Evolutionary conservation across 2,113 vertebrate species (phyloP).

Genomic region (Corapipo altera): DNA sequence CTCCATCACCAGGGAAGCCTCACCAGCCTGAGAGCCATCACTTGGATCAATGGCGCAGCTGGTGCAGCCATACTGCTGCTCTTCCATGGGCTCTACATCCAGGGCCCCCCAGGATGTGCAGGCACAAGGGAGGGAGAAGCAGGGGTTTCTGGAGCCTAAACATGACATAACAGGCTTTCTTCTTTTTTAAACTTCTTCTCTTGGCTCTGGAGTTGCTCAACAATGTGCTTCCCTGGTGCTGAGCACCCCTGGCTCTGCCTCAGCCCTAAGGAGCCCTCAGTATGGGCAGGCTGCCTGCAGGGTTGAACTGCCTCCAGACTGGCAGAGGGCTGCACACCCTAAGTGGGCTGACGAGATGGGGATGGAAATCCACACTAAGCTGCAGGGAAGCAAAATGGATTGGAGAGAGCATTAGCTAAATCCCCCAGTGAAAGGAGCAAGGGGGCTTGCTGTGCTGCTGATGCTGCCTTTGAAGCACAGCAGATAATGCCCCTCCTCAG

Average conservation of each 20-base stretch:
- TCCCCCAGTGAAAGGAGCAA: slow-evolving; percentile 9
- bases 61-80: background rate
- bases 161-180: rapidly evolving
- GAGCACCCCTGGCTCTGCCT: background rate
- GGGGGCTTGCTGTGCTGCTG: background rate
- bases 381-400: slow-evolving; percentile 41
- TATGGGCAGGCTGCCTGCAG: background rate
- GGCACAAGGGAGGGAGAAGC: background rate
- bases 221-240: rapidly evolving
- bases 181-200: background rate
- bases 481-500: background rate
- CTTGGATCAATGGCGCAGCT: background rate
- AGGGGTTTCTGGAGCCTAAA: background rate
- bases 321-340: slow-evolving; percentile 12
- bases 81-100: background rate
- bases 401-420: slow-evolving; percentile 57
- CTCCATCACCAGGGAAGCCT: slow-evolving; percentile 36
- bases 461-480: background rate
- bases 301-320: background rate
- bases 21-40: slow-evolving; percentile 16
- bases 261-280: background rate
- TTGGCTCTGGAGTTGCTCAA: background rate
- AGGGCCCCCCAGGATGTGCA: background rate
- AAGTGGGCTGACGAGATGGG: background rate
- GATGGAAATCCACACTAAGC: slow-evolving; percentile 44